Base-by-base conservation (phyloP, 1,140 invertebrate species). In the Ceratina calcarata region DNA sequence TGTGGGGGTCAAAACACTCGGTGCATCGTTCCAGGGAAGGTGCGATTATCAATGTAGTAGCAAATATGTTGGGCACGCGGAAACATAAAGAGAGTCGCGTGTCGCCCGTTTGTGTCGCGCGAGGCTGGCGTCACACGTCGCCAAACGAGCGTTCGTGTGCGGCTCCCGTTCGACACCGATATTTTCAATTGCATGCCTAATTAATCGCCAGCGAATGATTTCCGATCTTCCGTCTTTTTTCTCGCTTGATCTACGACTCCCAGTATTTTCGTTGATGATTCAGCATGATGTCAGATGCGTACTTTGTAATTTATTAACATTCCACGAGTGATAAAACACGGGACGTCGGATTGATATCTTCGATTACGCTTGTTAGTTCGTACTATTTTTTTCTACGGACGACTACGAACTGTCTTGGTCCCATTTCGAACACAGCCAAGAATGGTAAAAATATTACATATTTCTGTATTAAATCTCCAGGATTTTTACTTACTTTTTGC, bases 1-100 rank as follows among this genome's bases (percentile, higher is more conserved):
- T 81, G 76, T 74, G 83, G 81, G 77, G 80, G 70, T 85, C 83
- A 81, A 87, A 85, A 87, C 76, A 78, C 67, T 72, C 51, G 12
- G 58, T 55, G n/a, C 13, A 49, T 49, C 71, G 73, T 65, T 74
- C 51, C 70, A 65, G n/a, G 78, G 55, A 82, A 77, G 70, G 64
- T 61, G 80, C 66, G 78, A 58, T 61, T 70, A 84, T 79, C 78
- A 67, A 73, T 73, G 70, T 81, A 58, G 60, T 55, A 53, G 62
- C 70, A 68, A 72, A 49, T 69, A 68, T 60, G 64, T 70, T 32
- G 70, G 72, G 65, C 69, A 79, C 61, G 68, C 70, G 78, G 78
- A 75, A 73, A 70, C 64, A 80, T 68, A 73, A 65, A 71, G 70
- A 32, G 37, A 58, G 62, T 66, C 78, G 62, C 67, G 69, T 81